Conservation (phyloP, 2,797 vertebrate species). For the Hemibagrus guttatus region DNA sequence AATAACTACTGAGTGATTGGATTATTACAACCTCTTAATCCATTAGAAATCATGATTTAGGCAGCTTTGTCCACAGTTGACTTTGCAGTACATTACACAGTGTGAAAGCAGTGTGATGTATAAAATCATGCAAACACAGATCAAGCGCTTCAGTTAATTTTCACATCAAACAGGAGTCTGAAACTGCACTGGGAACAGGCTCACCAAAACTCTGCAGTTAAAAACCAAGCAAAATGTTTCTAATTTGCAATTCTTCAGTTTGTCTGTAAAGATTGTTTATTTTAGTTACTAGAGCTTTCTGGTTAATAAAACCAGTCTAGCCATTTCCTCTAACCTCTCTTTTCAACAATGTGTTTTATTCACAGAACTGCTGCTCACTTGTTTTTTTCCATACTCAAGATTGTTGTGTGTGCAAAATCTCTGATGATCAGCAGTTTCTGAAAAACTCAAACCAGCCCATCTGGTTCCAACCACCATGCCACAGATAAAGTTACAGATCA, state of each 20-base stretch:
- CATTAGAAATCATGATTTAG: not conserved
- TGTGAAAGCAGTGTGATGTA: not conserved
- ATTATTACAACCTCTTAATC: not conserved
- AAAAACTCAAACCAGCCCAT: not conserved
- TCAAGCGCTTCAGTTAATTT: not conserved
- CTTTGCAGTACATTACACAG: too few relatives aligned
- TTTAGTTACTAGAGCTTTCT: too few relatives aligned
- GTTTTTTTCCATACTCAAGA: not conserved
- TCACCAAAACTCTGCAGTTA: too few relatives aligned
- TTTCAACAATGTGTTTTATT: too few relatives aligned
- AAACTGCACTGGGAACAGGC: too few relatives aligned
- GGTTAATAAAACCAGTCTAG: too few relatives aligned
- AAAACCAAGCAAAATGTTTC: too few relatives aligned
- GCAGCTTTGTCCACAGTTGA: not conserved
- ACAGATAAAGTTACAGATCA: not conserved
- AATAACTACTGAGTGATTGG: not conserved
- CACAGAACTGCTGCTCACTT: too few relatives aligned
- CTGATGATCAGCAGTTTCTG: not conserved
- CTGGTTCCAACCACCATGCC: not conserved
- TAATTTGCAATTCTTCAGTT: too few relatives aligned
- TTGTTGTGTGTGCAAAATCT: not conserved
- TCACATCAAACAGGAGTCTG: not conserved
- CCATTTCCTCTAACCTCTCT: not conserved
- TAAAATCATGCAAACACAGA: not conserved
- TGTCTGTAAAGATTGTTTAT: too few relatives aligned